Conservation (phyloP, 2,797 vertebrate species). For the Naso thynnoides region DNA sequence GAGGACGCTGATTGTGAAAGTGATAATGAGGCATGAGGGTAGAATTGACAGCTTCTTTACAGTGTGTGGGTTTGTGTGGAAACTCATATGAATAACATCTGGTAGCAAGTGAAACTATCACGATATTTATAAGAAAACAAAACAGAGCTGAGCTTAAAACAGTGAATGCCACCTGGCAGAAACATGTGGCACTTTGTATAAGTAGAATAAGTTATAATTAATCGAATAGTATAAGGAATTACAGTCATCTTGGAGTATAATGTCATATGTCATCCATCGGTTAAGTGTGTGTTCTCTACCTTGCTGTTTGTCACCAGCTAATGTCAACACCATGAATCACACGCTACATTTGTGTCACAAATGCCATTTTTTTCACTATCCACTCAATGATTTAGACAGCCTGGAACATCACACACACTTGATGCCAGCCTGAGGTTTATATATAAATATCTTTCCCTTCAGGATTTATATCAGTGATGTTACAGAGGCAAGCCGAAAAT, state of each 20-base stretch:
- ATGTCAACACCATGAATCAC: slow-evolving; percentile 58
- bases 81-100: slow-evolving; percentile 10
- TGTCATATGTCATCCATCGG: background rate
- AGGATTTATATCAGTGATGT: slow-evolving; percentile 53
- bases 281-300: slow-evolving; percentile 23
- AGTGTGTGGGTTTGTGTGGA: slow-evolving; percentile 29
- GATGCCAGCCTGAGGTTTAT: slow-evolving; percentile 35
- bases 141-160: slow-evolving; percentile 14
- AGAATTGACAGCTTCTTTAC: slow-evolving; percentile 37
- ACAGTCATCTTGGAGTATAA: slow-evolving; percentile 7
- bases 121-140: slow-evolving; percentile 5
- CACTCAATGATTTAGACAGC: slow-evolving; percentile 38
- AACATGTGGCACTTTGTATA: slow-evolving; percentile 41
- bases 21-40: slow-evolving; percentile 30
- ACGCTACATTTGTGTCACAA: slow-evolving; percentile 41
- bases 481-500: slow-evolving; percentile 41
- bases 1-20: slow-evolving; percentile 37
- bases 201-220: slow-evolving; percentile 29
- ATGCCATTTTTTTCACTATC: slow-evolving; percentile 43
- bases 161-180: background rate
- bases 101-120: slow-evolving; percentile 19
- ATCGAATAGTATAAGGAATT: slow-evolving; percentile 20
- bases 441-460: slow-evolving; percentile 25
- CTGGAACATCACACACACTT: slow-evolving; percentile 41
- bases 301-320: slow-evolving; percentile 46